Percentiles rank a stretch among this genome's conserved stretches.
Conservation (phyloP, 2,888 invertebrate genomes). For the Lochmaea crataegi region DNA sequence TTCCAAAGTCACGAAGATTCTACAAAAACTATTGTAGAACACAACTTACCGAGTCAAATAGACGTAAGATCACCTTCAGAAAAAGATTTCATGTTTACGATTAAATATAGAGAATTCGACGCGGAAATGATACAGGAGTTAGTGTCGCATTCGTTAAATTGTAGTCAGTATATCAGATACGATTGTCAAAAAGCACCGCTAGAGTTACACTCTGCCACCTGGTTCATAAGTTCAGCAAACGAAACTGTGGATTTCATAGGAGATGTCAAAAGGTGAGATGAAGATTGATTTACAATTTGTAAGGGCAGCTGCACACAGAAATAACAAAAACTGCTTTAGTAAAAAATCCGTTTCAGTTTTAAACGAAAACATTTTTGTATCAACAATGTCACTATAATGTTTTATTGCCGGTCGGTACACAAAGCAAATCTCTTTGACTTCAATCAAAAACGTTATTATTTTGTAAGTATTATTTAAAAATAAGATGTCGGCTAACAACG, state of each 20-base stretch:
- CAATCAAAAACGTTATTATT: too few relatives aligned
- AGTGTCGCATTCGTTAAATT: conserved; percentile 89
- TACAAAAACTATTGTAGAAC: conserved; percentile 90
- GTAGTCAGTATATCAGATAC: conserved; percentile 89
- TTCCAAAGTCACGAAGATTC: conserved; percentile 88
- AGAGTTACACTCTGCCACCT: conserved; percentile 87
- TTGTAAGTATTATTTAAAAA: too few relatives aligned
- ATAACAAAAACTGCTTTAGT: too few relatives aligned
- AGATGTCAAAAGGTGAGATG: conserved; percentile 77
- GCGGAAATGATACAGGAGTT: conserved; percentile 92
- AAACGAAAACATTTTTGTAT: too few relatives aligned
- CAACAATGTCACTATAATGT: too few relatives aligned
- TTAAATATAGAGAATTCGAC: conserved; percentile 89
- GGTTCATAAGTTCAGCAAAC: conserved; percentile 87
- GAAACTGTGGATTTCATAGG: conserved; percentile 84
- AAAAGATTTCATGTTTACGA: conserved; percentile 84
- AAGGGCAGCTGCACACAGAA: too few relatives aligned
- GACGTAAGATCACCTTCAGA: conserved; percentile 85
- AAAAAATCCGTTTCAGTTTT: too few relatives aligned
- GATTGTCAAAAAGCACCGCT: conserved; percentile 91
- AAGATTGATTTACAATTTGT: neutral
- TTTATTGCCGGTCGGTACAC: too few relatives aligned
- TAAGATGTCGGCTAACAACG: too few relatives aligned
- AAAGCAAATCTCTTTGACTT: too few relatives aligned
- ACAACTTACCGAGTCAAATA: conserved; percentile 90